Evolutionary conservation across 2,888 invertebrate species (phyloP).

Genomic region (Cheilosia grossa): DNA sequence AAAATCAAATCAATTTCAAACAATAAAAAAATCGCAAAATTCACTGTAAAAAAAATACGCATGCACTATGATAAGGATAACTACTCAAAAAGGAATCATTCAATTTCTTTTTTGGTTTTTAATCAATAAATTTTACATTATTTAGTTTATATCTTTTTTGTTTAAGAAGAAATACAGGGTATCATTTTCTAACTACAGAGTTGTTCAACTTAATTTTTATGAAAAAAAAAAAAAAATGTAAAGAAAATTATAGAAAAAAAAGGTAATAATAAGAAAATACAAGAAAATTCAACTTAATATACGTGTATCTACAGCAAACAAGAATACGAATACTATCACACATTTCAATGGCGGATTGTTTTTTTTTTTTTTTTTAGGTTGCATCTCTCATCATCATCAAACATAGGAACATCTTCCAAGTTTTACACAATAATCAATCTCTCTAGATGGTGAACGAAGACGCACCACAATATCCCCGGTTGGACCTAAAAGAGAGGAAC

Average conservation of each 20-base stretch:
- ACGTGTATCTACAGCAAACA: conserved; percentile 70
- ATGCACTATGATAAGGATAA: conserved; percentile 68
- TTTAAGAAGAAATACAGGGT: conserved; percentile 69
- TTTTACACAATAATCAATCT: conserved; percentile 43
- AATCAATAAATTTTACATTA: conserved; percentile 47
- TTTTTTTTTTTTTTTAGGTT: conserved; percentile 22
- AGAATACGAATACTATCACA: conserved; percentile 64
- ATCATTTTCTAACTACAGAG: conserved; percentile 70
- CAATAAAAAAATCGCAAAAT: conserved; percentile 16
- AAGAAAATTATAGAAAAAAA: conserved; percentile 48
- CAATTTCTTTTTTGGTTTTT: conserved; percentile 55
- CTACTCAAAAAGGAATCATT: conserved; percentile 71
- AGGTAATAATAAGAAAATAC: conserved; percentile 51
- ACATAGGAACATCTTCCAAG: conserved; percentile 54
- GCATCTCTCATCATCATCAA: conserved; percentile 58
- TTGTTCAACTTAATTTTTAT: conserved; percentile 59
- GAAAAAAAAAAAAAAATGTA: conserved; percentile 23
- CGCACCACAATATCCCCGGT: conserved; percentile 73
- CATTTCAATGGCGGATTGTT: conserved; percentile 38
- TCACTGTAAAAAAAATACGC: conserved; percentile 69
- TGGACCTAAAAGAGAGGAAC: conserved; percentile 75
- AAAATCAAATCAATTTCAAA: conserved; percentile 14
- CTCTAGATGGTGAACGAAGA: conserved; percentile 36
- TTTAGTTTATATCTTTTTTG: conserved; percentile 31
- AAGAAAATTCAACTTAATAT: conserved; percentile 69